Evolutionary conservation across 1,140 invertebrate genomes (phyloP), one percentile per base, ranked within the genome.

Genomic region (Drosophila ficusphila): DNA sequence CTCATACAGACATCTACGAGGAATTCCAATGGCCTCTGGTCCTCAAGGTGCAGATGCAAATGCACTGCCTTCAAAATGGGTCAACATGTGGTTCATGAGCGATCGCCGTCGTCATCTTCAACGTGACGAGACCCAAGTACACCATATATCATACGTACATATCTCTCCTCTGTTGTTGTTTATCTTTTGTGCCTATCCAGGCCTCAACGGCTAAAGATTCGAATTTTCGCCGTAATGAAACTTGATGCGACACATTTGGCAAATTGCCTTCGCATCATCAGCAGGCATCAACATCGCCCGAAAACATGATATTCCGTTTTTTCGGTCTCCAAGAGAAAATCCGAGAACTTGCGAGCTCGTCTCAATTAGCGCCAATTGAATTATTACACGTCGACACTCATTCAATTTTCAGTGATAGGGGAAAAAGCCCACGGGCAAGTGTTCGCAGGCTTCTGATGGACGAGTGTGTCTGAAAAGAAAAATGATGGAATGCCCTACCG

Each of bases 341-440:
- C 64, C 68, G 73, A 88, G 77, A 75, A 57, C 62, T 67, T 58
- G 34, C 67, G 68, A 74, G 82, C 81, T 51, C 69, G 74, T 60
- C 83, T 88, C 82, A 88, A 88, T 88, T 88, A 68, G 83, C 34
- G 78, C 38, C 82, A 88, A 88, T 88, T 88, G 82, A 89, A 89
- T 88, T 89, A 88, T 88, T 88, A 88, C 81, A 88, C 77, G 74
- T 73, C 82, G 74, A 68, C 74, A 89, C 82, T 88, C 83, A 88
- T 88, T 88, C 74, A 88, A 89, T 88, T 88, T 82, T 71, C 74
- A 68, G 14, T 53, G 53, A 52, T 64, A 58, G 56, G 61, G 53
- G 62, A 34, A 33, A 39, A 34, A 16, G 39, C 14, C n/a, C 33
- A 44, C 62, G 27, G 14, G 58, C 49, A 21, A 39, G 34, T 53